These are phyloP conservation scores for Taenioides sp. DNA, from an alignment of 2,797 vertebrate genomes.

Conservation along the genomic window DNA sequence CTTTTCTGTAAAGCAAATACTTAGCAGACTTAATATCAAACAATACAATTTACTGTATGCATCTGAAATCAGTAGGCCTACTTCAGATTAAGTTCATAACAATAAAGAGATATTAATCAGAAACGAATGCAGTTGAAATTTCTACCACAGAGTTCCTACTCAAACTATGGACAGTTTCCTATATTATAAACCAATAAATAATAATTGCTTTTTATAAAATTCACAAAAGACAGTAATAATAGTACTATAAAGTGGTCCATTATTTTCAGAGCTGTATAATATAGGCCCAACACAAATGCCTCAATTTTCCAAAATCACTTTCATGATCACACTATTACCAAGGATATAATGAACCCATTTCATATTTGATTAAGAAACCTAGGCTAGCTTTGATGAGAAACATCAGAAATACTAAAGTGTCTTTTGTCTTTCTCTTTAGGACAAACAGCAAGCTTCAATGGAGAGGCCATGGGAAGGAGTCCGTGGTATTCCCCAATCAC, in stretches of 20 bases:
- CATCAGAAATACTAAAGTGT: constrained; percentile 44
- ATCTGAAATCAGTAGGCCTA: not conserved
- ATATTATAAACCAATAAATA: not conserved
- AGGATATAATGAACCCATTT: constrained; percentile 46
- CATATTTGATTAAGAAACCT: constrained; percentile 43
- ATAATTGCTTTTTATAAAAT: not conserved
- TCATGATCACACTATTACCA: constrained; percentile 43
- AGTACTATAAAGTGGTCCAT: not conserved
- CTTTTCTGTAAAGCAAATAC: not conserved
- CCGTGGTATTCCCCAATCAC: constrained; percentile 88
- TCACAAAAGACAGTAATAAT: not conserved
- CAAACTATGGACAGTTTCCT: not conserved
- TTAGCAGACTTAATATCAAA: not conserved
- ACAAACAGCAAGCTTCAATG: constrained; percentile 92
- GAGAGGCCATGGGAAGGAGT: constrained; percentile 97
- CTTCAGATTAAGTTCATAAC: not conserved
- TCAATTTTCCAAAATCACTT: constrained; percentile 46
- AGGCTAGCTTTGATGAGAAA: constrained; percentile 12
- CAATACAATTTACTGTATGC: not conserved
- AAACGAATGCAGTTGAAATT: too few species aligned
- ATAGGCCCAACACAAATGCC: constrained; percentile 47
- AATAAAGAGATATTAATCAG: not conserved
- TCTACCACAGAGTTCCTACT: too few species aligned
- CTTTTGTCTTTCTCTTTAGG: constrained; percentile 67
- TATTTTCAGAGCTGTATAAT: constrained; percentile 3